A percentile compares a stretch with the other conserved stretches of the same genome.
These are phyloP conservation scores for Amazonetta brasiliensis DNA, from an alignment of 2,797 vertebrate species.

Conservation along the genomic window DNA sequence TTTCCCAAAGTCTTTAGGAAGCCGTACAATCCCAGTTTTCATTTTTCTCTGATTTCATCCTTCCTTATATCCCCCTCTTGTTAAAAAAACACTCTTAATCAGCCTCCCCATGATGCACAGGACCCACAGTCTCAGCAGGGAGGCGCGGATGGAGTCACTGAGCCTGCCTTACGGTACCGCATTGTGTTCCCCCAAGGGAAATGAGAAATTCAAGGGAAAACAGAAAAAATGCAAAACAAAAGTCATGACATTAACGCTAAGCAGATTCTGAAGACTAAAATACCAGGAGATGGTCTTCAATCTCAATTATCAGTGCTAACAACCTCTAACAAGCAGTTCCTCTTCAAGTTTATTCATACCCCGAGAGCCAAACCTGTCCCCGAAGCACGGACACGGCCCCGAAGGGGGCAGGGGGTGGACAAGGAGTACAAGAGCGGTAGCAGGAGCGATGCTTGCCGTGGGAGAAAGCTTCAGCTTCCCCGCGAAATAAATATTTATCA, in stretches of 20 bases:
- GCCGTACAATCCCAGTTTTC: neutral
- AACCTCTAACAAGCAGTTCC: neutral
- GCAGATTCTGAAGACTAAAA: neutral
- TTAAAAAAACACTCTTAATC: neutral
- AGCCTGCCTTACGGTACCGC: neutral
- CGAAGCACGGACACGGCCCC: neutral
- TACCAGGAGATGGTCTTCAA: neutral
- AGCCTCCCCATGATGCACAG: fast-evolving
- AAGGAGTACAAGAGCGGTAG: too few relatives aligned
- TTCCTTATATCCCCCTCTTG: neutral
- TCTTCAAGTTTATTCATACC: neutral
- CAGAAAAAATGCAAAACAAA: neutral
- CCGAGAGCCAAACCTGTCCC: neutral
- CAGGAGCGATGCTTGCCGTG: neutral
- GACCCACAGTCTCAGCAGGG: neutral
- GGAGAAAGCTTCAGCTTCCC: neutral
- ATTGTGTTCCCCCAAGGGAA: neutral
- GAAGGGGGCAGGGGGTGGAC: too few relatives aligned
- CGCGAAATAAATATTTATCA: neutral
- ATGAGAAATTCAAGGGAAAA: neutral
- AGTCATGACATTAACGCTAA: neutral
- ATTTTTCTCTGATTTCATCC: neutral
- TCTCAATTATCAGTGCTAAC: neutral
- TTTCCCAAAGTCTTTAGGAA: neutral
- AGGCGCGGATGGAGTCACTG: neutral